phyloP scores from a whole-genome alignment of 2,888 invertebrate genomes.

The Clivina fossor region DNA sequence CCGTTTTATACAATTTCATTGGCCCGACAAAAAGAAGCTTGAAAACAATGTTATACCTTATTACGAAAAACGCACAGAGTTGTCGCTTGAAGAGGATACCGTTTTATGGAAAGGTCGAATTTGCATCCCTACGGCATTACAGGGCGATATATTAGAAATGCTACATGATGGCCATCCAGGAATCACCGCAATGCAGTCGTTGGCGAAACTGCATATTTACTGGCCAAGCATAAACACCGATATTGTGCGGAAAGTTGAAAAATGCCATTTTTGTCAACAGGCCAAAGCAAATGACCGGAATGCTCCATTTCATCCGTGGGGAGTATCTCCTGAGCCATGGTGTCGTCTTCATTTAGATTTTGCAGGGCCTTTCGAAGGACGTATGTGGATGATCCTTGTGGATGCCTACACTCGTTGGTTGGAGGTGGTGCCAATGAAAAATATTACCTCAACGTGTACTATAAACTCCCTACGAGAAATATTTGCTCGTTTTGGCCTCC shows the following conservation, averaged over 20 bases:
- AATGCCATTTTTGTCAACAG: too few species aligned
- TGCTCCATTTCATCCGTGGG: slow-evolving; percentile 34
- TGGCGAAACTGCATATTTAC: slow-evolving; percentile 1
- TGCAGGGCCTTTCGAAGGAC: slow-evolving; percentile 33
- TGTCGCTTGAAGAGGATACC: slow-evolving; percentile 1
- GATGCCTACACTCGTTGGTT: too few species aligned
- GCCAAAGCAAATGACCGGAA: slow-evolving; percentile 3
- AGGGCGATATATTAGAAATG: slow-evolving; percentile 4
- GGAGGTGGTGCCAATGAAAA: slow-evolving; percentile 34
- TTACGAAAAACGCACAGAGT: slow-evolving; percentile 1
- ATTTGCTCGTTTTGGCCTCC: slow-evolving; percentile 9
- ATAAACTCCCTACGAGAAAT: slow-evolving; percentile 2
- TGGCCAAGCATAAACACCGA: too few species aligned
- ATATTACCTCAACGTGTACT: slow-evolving; percentile 23
- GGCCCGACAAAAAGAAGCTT: too few species aligned
- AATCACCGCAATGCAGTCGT: slow-evolving; percentile 4
- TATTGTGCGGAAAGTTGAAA: too few species aligned
- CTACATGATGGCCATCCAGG: slow-evolving; percentile 10
- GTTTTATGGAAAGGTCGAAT: slow-evolving; percentile 7
- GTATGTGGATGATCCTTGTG: slow-evolving; percentile 33
- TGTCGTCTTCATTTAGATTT: slow-evolving; percentile 36
- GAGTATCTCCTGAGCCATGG: slow-evolving; percentile 35
- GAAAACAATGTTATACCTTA: too few species aligned
- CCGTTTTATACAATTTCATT: too few species aligned
- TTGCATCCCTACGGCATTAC: slow-evolving; percentile 1